Base-by-base conservation (phyloP, 1,140 invertebrate species). In the Drepana arcuata region DNA sequence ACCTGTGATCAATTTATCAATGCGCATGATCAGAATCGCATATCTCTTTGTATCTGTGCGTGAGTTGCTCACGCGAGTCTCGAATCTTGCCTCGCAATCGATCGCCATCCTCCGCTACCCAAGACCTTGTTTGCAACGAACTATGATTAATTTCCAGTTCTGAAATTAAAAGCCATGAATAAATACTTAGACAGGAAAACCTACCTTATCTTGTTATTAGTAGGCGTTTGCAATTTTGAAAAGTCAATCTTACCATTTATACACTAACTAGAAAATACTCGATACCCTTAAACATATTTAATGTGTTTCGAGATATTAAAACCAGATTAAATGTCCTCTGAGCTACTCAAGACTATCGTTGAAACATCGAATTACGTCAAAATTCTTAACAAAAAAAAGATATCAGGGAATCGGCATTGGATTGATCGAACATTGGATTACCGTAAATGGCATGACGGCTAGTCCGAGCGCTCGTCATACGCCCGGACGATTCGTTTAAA, bases 381-480 rank as follows among this genome's bases (percentile, higher is more conserved):
- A n/a, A n/a, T n/a, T n/a, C n/a, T n/a, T 64, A 61, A 64, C 48
- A 45, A 69, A 55, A 64, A 67, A 73, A 69, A 69, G 67, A 73
- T 69, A 65, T 74, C 56, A 68, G 66, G 66, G 57, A 34, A 45
- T 50, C 59, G 59, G 55, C 63, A 41, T 59, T 50, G 61, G 71
- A 66, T 48, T 53, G 61, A 77, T 70, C 55, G 54, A 57, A 60
- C 52, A 56, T 63, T 54, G 56, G 73, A 74, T 77, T 69, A 52
- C 75, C 72, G 49, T 80, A 80, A 46, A 77, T 60, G 74, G 74
- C 16, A 42, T 71, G 69, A 75, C 62, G 56, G 53, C 64, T 61
- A 63, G 63, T 48, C 55, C 40, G 47, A 52, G 37, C 57, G 46
- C 54, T 53, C 63, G 51, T 71, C 71, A 71, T 73, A 66, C 52